Percentiles rank a stretch among this genome's conserved stretches.
Evolutionary conservation across 2,888 invertebrate genomes (phyloP).

Genomic region (Cataglyphis altisquamis): DNA sequence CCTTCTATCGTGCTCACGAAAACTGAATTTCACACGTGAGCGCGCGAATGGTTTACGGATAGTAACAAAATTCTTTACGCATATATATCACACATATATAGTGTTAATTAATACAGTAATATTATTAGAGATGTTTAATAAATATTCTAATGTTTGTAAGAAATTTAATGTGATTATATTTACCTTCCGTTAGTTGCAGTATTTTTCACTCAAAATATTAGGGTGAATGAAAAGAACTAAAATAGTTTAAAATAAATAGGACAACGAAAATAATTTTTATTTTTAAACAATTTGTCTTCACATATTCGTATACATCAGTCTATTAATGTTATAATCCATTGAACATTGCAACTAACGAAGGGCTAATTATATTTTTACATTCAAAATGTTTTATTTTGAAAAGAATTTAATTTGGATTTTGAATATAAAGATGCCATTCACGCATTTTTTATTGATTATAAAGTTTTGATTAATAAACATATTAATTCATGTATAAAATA

Average conservation of each 20-base stretch:
- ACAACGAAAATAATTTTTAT: no score
- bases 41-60: background rate
- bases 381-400: background rate
- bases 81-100: background rate
- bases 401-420: background rate
- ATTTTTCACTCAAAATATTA: no score
- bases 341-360: no score
- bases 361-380: no score
- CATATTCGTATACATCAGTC: no score
- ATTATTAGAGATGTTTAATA: background rate
- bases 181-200: background rate
- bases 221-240: no score
- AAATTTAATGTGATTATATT: background rate
- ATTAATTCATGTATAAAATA: background rate
- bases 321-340: no score
- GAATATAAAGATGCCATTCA: background rate
- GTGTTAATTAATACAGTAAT: background rate
- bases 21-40: constrained; percentile 17
- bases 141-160: background rate
- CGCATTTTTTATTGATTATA: background rate
- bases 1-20: background rate
- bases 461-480: background rate
- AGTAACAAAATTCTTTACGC: background rate
- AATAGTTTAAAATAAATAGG: no score
- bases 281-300: no score